Percentiles rank a stretch among this genome's conserved stretches.
Evolutionary conservation across 1,140 invertebrate genomes (phyloP).

Genomic region (Mamestra configurata): DNA sequence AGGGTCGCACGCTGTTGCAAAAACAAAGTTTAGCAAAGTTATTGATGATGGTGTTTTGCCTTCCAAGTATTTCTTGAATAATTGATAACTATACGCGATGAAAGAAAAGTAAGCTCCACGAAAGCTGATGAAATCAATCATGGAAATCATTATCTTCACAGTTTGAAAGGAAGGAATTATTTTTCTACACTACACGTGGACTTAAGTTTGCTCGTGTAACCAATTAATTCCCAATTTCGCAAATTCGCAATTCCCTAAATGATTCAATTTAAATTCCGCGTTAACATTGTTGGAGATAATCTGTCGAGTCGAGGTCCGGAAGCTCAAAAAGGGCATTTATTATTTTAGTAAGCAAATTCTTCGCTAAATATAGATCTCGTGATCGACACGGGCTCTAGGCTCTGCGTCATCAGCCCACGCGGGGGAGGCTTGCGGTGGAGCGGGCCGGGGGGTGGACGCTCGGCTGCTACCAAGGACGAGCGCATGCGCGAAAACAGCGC

Average conservation of each 20-base stretch:
- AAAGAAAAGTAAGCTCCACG: not conserved
- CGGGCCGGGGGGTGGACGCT: slow-evolving; percentile 39
- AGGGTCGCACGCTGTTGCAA: slow-evolving; percentile 1
- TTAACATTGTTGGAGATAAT: slow-evolving; percentile 12
- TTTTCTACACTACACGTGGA: not conserved
- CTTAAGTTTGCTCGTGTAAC: not conserved
- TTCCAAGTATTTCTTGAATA: not conserved
- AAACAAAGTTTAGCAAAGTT: slow-evolving; percentile 3
- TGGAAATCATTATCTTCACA: too few species aligned
- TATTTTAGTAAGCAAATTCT: slow-evolving; percentile 54
- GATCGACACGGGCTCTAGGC: slow-evolving; percentile 57
- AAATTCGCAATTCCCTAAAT: not conserved
- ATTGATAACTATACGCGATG: not conserved
- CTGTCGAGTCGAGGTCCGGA: slow-evolving; percentile 6
- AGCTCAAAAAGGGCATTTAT: slow-evolving; percentile 12
- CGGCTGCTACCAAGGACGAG: slow-evolving; percentile 43
- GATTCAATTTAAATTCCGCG: not conserved
- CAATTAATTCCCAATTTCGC: not conserved
- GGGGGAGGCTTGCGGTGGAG: slow-evolving; percentile 50
- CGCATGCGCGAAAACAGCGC: slow-evolving; percentile 73
- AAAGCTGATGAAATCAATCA: not conserved
- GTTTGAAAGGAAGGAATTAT: too few species aligned
- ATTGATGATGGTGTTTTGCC: not conserved
- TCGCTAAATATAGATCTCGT: slow-evolving; percentile 65
- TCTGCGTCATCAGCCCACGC: slow-evolving; percentile 80